Evolutionary conservation across 2,888 invertebrate species (phyloP).

Genomic region (Drosophila niveifrons): DNA sequence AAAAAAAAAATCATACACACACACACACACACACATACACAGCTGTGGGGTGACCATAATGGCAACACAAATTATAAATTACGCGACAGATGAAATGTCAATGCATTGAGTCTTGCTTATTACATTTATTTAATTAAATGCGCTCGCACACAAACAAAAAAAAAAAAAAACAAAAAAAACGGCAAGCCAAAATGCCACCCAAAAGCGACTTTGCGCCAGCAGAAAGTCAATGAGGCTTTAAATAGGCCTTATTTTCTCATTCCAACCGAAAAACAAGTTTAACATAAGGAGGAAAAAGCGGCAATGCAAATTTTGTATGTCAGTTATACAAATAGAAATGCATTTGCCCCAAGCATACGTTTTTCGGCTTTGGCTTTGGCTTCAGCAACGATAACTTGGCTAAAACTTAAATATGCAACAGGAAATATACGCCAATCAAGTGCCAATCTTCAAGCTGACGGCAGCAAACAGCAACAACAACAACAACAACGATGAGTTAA

Average conservation of each 20-base stretch:
- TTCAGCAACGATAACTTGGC: constrained; percentile 52
- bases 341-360: constrained; percentile 56
- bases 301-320: constrained; percentile 57
- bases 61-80: constrained; percentile 79
- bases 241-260: constrained; percentile 4
- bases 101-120: constrained; percentile 72
- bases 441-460: constrained; percentile 82
- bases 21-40: not conserved
- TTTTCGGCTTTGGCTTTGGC: constrained; percentile 32
- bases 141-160: constrained; percentile 20
- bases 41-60: constrained; percentile 58
- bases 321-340: constrained; percentile 78
- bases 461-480: constrained; percentile 39
- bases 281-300: not conserved
- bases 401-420: constrained; percentile 83
- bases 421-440: constrained; percentile 84
- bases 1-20: constrained; percentile 27
- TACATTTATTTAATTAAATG: constrained; percentile 80
- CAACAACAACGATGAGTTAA: constrained; percentile 28
- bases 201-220: not conserved
- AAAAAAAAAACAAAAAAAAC: too few relatives aligned
- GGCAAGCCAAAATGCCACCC: constrained; percentile 1
- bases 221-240: constrained; percentile 25
- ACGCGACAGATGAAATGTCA: constrained; percentile 81
- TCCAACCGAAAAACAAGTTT: not conserved